Evolutionary conservation across 2,888 invertebrate species (phyloP), one percentile per base, ranked within the genome.

Genomic region (Malacosoma neustria): DNA sequence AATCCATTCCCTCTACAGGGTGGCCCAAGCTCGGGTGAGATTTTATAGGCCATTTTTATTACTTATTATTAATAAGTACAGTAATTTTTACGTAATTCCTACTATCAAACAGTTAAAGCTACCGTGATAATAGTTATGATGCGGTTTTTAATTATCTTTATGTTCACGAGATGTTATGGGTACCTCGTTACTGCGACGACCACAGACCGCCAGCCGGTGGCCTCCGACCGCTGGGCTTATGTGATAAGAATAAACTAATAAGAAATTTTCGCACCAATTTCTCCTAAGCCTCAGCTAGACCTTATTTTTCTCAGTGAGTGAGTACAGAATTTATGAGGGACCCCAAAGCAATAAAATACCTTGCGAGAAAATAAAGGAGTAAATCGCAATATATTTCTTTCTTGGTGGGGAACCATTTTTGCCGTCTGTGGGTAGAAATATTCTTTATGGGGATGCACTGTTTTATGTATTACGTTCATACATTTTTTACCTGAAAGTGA

Each of bases 311-410:
- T 73, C 72, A 61, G 71, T 72, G 80, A 79, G 70, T 75, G 80
- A 79, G 79, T 72, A 67, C 62, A 63, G 71, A 85, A 85, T 84
- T 84, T 84, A 84, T 79, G 84, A 65, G 75, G 65, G 74, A 72
- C 70, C 80, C 81, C 72, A 72, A 73, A 74, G 82, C 76, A 84
- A 84, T 84, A 84, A 85, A 85, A 82, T 81, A 84, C 82, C 82
- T 81, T 75, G 79, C 60, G 74, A 74, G 82, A 80, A 81, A 82
- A 84, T 84, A 84, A 82, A 84, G 80, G 81, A 75, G 79, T 76
- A 79, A 82, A 82, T 82, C 79, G 81, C 76, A 74, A 82, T 81
- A 79, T 81, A 81, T 84, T 81, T 82, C 77, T 79, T 79, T 76
- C 72, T 74, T 65, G 67, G 75, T 69, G 76, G 71, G 69, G 67